Evolutionary conservation across 2,888 invertebrate genomes (phyloP).

Genomic region (Agrypnus murinus): DNA sequence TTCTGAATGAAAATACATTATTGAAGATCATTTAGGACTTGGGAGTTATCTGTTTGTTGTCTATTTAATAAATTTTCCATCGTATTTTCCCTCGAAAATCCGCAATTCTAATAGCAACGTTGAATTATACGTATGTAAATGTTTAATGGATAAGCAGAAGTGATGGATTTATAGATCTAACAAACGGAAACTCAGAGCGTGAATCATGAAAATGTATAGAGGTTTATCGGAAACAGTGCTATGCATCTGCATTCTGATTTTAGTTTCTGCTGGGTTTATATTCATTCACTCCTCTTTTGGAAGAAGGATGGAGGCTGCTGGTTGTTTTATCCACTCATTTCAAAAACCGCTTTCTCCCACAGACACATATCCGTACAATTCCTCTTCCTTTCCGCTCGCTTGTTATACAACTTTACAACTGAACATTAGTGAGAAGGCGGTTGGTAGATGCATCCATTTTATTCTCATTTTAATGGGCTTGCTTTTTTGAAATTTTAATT

Average conservation of each 20-base stretch:
- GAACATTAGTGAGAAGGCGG: no score
- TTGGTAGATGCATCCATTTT: no score
- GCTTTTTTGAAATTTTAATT: no score
- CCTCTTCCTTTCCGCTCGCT: no score
- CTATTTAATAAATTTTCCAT: conserved; percentile 31
- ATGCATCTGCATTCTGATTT: conserved; percentile 46
- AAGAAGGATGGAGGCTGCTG: no score
- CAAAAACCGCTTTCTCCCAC: no score
- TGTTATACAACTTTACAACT: no score
- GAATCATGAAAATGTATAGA: conserved; percentile 53
- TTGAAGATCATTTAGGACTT: conserved; percentile 9
- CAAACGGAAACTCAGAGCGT: conserved; percentile 41
- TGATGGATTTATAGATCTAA: conserved; percentile 56
- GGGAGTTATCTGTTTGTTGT: conserved; percentile 27
- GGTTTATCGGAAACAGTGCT: conserved; percentile 45
- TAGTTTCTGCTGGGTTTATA: conserved; percentile 15
- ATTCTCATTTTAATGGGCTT: no score
- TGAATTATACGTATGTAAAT: conserved; percentile 51
- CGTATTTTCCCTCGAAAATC: conserved; percentile 29
- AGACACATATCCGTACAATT: no score
- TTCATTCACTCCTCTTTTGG: no score
- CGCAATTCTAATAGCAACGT: conserved; percentile 37
- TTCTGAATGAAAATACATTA: conserved; percentile 14
- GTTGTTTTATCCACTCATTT: no score
- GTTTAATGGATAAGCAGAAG: conserved; percentile 53